Evolutionary conservation across 2,113 vertebrate genomes (phyloP), one percentile per base, ranked within the genome.

Genomic region (Climacteris rufus): DNA sequence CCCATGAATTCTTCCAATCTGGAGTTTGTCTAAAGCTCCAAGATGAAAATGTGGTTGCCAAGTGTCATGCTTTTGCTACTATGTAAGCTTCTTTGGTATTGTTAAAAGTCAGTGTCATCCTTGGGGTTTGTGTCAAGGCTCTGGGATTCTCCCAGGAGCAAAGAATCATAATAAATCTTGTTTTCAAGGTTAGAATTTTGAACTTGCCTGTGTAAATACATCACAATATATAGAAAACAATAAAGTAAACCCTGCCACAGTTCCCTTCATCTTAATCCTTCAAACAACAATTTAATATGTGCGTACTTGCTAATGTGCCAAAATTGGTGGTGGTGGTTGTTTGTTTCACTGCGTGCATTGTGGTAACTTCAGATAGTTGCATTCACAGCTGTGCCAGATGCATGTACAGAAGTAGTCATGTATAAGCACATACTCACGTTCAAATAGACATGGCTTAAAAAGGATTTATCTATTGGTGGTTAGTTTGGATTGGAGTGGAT

Each of bases 281-380:
- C 40, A 66, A 30, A 78, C 2, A 50, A 20, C 28, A 28, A 6
- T 89, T 82, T 68, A 28, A 47, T 18, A 17, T 39, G 5, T 44
- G 15, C 42, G 4, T 65, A 61, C 22, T 78, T 59, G 57, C 10
- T 42, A 30, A 35, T n/a, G 25, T 79, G 15, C 31, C 20, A 12
- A 12, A 82, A 82, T 28, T 5, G 0, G 0, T 60, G 11, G 11
- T 53, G 11, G 15, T 47, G 3, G 31, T 54, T 0, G 17, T 23
- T 49, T 27, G 30, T 75, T 82, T 45, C 49, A 80, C 9, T 68
- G 10, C 2, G 44, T 56, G 7, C 9, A 27, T 7, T 61, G 24
- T 63, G 50, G 13, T 56, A 86, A 59, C 28, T 94, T 39, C 9
- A 54, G 50, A 22, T 35, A 61, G 59, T 54, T 87, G 20, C 8